These are phyloP conservation scores for Rhegmatorhina hoffmannsi DNA, from an alignment of 2,113 vertebrate species.

Conservation along the genomic window DNA sequence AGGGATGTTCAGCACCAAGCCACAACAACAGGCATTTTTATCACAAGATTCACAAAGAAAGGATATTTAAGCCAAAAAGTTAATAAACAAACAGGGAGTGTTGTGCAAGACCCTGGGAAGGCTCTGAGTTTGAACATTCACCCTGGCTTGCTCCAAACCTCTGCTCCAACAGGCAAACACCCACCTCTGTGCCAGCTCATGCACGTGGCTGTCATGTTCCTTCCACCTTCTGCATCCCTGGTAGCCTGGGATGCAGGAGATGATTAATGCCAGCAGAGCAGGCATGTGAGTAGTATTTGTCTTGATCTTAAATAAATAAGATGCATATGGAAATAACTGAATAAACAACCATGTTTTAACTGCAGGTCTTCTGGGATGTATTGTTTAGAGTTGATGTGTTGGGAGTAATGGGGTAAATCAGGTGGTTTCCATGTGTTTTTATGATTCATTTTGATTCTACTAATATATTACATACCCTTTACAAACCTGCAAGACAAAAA, in stretches of 20 bases:
- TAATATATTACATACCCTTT: neutral
- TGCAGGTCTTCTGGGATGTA: neutral
- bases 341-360: neutral
- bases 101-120: neutral
- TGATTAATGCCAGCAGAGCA: conserved; percentile 12
- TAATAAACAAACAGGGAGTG: neutral
- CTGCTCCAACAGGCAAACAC: conserved; percentile 30
- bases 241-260: conserved; percentile 11
- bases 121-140: neutral
- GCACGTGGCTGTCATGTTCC: conserved; percentile 10
- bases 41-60: neutral
- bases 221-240: conserved; percentile 2
- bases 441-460: neutral
- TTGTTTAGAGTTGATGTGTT: neutral
- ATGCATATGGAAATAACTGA: rapidly evolving
- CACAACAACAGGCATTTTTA: neutral
- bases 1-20: neutral
- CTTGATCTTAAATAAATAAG: neutral
- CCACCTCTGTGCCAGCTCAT: conserved; percentile 5
- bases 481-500: neutral
- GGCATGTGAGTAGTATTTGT: neutral
- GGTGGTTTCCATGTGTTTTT: neutral
- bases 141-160: conserved; percentile 23
- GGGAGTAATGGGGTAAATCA: neutral
- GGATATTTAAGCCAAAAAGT: neutral